These are phyloP conservation scores for Synanthedon vespiformis DNA, from an alignment of 2,888 invertebrate genomes.

Conservation along the genomic window DNA sequence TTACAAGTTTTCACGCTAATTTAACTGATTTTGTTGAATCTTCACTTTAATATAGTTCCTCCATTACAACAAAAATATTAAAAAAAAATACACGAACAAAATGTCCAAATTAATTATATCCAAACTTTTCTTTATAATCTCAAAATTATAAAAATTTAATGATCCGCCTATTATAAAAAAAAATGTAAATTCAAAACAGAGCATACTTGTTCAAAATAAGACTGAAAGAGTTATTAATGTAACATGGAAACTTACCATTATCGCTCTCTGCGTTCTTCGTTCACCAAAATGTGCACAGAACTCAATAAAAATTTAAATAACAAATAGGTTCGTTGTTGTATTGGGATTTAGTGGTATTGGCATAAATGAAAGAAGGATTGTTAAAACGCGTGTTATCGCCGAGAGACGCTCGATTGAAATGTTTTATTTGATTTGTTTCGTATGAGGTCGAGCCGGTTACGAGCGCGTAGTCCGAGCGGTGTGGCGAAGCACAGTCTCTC, in stretches of 20 bases:
- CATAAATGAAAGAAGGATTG: constrained; percentile 45
- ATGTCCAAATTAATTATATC: too few relatives aligned
- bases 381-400: constrained; percentile 55
- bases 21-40: too few relatives aligned
- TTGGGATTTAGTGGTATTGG: constrained; percentile 56
- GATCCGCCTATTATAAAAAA: too few relatives aligned
- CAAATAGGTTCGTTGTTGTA: constrained; percentile 57
- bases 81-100: too few relatives aligned
- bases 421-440: constrained; percentile 42
- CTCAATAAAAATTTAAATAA: constrained; percentile 47
- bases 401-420: constrained; percentile 55
- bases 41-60: too few relatives aligned
- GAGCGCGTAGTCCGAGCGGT: constrained; percentile 29
- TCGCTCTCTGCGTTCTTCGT: constrained; percentile 23
- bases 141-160: too few relatives aligned
- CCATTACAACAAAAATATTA: too few relatives aligned
- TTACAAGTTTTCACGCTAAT: too few relatives aligned
- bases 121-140: too few relatives aligned
- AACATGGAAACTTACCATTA: constrained; percentile 41
- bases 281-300: constrained; percentile 51
- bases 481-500: neutral
- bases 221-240: neutral
- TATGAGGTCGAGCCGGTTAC: constrained; percentile 19
- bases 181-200: too few relatives aligned
- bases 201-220: neutral